Evolutionary conservation across 2,113 vertebrate genomes (phyloP), one percentile per base, ranked within the genome.

Genomic region (Orycteropus afer): DNA sequence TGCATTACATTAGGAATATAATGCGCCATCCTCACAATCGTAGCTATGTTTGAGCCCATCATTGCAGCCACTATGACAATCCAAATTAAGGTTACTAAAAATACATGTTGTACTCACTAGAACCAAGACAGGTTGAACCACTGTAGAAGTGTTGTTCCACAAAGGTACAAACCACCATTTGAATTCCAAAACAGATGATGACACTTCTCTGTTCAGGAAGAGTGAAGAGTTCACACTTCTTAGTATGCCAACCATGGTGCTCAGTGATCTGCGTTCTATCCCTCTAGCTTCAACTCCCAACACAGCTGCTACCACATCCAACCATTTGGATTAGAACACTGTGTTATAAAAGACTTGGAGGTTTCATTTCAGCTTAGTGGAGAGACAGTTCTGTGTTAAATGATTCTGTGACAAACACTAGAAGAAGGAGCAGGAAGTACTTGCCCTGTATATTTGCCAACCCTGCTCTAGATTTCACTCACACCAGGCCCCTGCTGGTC

Each of bases 161-260:
- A 22, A 34, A n/a, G 69, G n/a, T 6, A 42, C 13, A 40, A 42
- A 42, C n/a, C 14, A 7, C 13, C 34, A 42, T 47, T n/a, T 29
- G 55, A 76, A 90, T 53, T 55, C 37, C 49, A 55, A 40, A 55
- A n/a, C 34, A 23, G 40, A 34, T 5, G 22, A 12, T 0, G 23
- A 27, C 25, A 14, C 29, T 27, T 37, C 83, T 59, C 32, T 69
- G 40, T 4, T 83, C 53, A 42, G 53, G 73, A n/a, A 59, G 32
- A 53, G 45, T 3, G 11, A 40, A 37, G 42, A 42, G 27, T n/a
- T 22, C 37, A 20, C 11, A 20, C 74, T 51, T 34, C 20, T 37
- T 4, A 4, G 61, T 0, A 5, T 27, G 40, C 37, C 1, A 13
- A 10, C 7, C 22, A 5, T 5, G 40, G 76, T 6, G 14, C 45